phyloP scores from a whole-genome alignment of 2,888 invertebrate species.

The Mesodorylaimus sp. region DNA sequence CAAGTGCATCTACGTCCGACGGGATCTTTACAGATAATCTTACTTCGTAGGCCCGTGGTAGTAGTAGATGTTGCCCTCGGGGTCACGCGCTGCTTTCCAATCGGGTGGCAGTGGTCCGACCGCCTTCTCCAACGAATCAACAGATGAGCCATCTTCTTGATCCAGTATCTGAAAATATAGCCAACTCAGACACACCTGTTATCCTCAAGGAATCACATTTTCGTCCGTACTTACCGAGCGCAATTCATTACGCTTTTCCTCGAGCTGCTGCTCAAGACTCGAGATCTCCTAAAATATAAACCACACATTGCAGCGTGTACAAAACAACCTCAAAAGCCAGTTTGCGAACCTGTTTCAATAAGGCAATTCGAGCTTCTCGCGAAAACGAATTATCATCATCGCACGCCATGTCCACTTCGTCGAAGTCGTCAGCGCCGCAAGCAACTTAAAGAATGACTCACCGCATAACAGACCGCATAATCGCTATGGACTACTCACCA shows the following conservation, averaged over 20 bases:
- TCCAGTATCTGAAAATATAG: neutral
- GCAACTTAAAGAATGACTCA: neutral
- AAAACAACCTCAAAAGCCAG: neutral
- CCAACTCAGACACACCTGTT: neutral
- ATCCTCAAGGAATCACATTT: neutral
- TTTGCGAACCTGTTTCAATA: neutral
- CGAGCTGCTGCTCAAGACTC: neutral
- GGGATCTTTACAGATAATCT: neutral
- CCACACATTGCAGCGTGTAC: neutral
- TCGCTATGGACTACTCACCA: no score
- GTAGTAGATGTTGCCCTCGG: conserved; percentile 67
- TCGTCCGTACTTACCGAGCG: neutral
- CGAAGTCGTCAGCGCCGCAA: neutral
- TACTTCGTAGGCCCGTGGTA: conserved; percentile 37
- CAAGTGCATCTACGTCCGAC: neutral
- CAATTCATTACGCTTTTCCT: neutral
- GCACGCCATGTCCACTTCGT: neutral
- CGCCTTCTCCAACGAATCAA: neutral
- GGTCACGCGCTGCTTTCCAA: conserved; percentile 68
- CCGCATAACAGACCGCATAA: no score
- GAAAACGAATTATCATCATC: neutral
- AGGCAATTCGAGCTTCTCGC: neutral
- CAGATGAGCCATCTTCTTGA: neutral
- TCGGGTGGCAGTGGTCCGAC: conserved; percentile 43
- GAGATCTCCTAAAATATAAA: neutral